Percentiles rank a stretch among this genome's conserved stretches.
Evolutionary conservation across 2,797 vertebrate genomes (phyloP).

Genomic region (Lagodon rhomboides): DNA sequence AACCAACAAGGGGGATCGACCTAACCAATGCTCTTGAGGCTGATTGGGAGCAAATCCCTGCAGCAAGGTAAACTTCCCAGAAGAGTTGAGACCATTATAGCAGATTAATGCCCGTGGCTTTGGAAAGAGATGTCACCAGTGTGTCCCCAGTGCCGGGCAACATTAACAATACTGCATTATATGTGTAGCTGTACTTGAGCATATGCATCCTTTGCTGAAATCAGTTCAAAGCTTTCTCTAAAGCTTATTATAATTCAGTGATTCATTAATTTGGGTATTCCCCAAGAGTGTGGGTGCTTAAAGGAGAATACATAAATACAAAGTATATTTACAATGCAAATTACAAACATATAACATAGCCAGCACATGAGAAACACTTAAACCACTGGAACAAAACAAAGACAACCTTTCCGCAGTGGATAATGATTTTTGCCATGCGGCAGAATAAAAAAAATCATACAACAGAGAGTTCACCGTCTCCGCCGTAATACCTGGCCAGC

Average conservation of each 20-base stretch:
- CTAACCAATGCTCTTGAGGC: not conserved
- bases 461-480: not conserved
- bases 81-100: not conserved
- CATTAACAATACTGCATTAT: not conserved
- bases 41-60: slow-evolving; percentile 2
- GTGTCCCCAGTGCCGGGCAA: not conserved
- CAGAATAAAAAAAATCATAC: not conserved
- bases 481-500: slow-evolving; percentile 14
- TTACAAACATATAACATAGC: too few species aligned
- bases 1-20: not conserved
- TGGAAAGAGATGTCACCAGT: not conserved
- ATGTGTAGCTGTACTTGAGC: too few species aligned
- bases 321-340: not conserved
- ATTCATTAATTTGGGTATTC: not conserved
- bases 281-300: not conserved
- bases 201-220: not conserved
- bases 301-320: not conserved
- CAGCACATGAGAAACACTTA: not conserved
- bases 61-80: not conserved
- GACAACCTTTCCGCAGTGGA: not conserved
- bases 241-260: not conserved
- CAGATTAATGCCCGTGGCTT: not conserved
- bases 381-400: not conserved
- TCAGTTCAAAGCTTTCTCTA: not conserved
- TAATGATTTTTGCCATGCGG: not conserved